These are phyloP conservation scores for Napeogenes sylphis DNA, from an alignment of 2,888 invertebrate species.

Conservation along the genomic window DNA sequence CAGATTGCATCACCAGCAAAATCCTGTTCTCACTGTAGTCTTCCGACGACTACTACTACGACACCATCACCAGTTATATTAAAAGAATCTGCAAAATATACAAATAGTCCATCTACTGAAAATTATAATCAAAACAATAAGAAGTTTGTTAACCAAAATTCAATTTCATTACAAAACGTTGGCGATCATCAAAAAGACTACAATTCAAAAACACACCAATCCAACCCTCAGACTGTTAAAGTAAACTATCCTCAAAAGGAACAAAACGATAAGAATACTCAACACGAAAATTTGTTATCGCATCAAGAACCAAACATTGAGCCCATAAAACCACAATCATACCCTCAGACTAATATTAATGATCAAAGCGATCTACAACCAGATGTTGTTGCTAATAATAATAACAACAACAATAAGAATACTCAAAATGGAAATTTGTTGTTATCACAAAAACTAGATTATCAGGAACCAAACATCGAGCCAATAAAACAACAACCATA, in stretches of 20 bases:
- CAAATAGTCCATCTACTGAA: neutral
- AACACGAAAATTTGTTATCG: no score
- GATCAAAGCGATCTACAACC: no score
- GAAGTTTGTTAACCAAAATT: neutral
- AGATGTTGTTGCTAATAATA: no score
- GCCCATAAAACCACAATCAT: no score
- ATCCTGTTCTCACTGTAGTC: conserved; percentile 79
- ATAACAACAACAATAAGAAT: neutral
- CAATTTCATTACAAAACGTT: neutral
- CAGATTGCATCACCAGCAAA: conserved; percentile 44
- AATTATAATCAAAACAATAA: neutral
- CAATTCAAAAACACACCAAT: neutral
- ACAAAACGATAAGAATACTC: no score
- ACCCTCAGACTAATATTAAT: no score
- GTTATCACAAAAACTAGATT: no score
- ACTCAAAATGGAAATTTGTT: no score
- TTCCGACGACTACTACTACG: conserved; percentile 68
- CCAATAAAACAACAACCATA: no score
- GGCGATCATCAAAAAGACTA: neutral
- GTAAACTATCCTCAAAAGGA: neutral
- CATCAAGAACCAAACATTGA: no score
- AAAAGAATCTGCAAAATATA: conserved; percentile 1
- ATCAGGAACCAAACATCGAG: no score
- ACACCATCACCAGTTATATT: conserved; percentile 43
- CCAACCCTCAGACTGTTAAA: neutral